Conservation (phyloP, 2,797 vertebrate species). For the Hybognathus amarus region DNA sequence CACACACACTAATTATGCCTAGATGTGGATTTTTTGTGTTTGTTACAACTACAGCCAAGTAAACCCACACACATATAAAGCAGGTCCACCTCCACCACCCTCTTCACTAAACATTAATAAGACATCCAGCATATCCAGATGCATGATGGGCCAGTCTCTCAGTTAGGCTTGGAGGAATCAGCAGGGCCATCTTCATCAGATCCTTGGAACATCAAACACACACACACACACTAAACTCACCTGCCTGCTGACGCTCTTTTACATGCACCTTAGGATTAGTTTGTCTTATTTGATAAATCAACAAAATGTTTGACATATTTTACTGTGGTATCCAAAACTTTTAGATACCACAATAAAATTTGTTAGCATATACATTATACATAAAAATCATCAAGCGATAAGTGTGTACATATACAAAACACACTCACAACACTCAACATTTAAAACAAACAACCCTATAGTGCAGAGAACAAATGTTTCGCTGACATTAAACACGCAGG, state of each 20-base stretch:
- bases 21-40: neutral
- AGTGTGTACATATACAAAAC: neutral
- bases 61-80: constrained; percentile 25
- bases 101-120: constrained; percentile 36
- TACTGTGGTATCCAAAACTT: neutral
- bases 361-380: too few species aligned
- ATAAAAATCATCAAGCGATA: neutral
- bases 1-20: too few species aligned
- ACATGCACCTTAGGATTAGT: neutral
- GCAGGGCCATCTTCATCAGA: constrained; percentile 22
- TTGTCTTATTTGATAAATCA: neutral
- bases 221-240: neutral
- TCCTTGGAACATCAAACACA: constrained; percentile 3
- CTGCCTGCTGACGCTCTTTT: neutral
- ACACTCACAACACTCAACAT: constrained; percentile 3
- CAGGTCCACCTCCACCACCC: constrained; percentile 33
- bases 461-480: constrained; percentile 5
- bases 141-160: constrained; percentile 49
- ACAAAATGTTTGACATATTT: neutral
- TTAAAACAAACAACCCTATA: neutral
- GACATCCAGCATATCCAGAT: constrained; percentile 26
- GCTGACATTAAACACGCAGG: neutral
- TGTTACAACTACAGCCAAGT: neutral
- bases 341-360: too few species aligned
- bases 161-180: constrained; percentile 50